Evolutionary conservation across 1,140 invertebrate species (phyloP).

Genomic region (Hetaerina americana): DNA sequence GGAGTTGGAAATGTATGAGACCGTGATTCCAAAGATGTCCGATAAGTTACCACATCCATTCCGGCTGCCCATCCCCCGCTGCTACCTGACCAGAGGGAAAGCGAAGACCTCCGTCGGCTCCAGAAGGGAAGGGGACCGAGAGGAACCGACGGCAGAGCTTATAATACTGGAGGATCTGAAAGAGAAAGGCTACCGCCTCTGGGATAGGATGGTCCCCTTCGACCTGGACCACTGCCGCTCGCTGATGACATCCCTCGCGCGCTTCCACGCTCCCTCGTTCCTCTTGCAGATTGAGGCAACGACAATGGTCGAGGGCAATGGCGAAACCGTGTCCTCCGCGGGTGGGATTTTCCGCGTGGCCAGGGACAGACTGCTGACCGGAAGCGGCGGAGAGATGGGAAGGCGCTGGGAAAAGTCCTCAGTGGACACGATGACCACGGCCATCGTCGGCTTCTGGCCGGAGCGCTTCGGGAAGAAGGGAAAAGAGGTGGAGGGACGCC

Average conservation of each 20-base stretch:
- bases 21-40: background rate
- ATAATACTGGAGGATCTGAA: background rate
- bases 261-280: background rate
- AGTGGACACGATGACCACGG: too few species aligned
- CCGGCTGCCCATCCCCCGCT: background rate
- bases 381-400: conserved; percentile 15
- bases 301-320: too few species aligned
- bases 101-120: conserved; percentile 29
- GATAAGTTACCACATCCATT: background rate
- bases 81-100: background rate
- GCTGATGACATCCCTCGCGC: background rate
- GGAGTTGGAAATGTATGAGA: background rate
- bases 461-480: conserved; percentile 15
- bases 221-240: background rate
- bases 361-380: conserved; percentile 25
- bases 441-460: too few species aligned
- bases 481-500: conserved; percentile 14
- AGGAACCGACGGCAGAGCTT: too few species aligned
- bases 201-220: background rate
- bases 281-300: too few species aligned
- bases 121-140: conserved; percentile 26
- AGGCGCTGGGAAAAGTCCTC: too few species aligned
- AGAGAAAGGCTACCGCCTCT: background rate
- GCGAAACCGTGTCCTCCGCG: conserved; percentile 16
- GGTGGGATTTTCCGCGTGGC: conserved; percentile 16